phyloP scores from a whole-genome alignment of 2,888 invertebrate genomes.

The Incurvaria masculella region DNA sequence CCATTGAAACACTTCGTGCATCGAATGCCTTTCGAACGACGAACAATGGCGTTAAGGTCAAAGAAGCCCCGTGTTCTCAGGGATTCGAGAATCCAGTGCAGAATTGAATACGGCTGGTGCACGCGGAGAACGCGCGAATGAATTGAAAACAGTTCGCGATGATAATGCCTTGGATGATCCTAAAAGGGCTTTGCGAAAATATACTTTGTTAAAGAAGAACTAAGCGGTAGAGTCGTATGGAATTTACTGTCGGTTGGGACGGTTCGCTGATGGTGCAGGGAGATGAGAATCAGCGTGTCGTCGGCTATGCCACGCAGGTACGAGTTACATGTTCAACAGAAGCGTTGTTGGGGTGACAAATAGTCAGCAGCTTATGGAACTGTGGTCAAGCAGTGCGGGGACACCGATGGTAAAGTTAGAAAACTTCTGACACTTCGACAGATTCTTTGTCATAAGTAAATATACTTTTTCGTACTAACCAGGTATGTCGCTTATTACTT shows the following conservation, averaged over 20 bases:
- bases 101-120: not conserved
- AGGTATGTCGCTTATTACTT: too few species aligned
- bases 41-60: too few species aligned
- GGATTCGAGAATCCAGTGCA: not conserved
- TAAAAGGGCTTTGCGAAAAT: too few species aligned
- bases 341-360: constrained; percentile 54
- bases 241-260: too few species aligned
- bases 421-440: too few species aligned
- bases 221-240: too few species aligned
- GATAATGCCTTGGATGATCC: not conserved
- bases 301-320: constrained; percentile 45
- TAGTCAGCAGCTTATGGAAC: constrained; percentile 47
- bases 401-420: too few species aligned
- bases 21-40: too few species aligned
- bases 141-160: not conserved
- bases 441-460: too few species aligned
- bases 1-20: too few species aligned
- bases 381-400: constrained; percentile 35
- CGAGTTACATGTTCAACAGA: not conserved
- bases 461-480: too few species aligned
- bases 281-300: constrained; percentile 50
- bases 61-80: not conserved
- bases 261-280: constrained; percentile 17
- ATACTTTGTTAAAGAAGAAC: too few species aligned
- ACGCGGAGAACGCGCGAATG: not conserved